These are phyloP conservation scores for Coelopa frigida DNA, from an alignment of 1,140 invertebrate genomes.

Conservation along the genomic window DNA sequence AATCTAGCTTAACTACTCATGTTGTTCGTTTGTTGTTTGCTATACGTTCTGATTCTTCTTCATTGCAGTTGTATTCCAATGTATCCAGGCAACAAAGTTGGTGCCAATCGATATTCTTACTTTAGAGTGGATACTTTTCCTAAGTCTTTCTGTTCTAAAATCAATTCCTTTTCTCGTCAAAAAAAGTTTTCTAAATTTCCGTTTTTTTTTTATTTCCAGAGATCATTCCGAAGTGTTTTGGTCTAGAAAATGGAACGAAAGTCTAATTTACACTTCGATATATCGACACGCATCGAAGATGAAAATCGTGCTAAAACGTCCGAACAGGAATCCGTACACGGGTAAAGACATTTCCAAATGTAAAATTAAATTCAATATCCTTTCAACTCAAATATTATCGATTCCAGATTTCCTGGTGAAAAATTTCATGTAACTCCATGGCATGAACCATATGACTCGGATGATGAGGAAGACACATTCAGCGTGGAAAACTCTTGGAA, in stretches of 20 bases:
- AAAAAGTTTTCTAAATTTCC: too few species aligned
- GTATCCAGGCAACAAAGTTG: conserved; percentile 23
- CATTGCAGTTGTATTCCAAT: conserved; percentile 26
- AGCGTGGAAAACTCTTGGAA: conserved; percentile 33
- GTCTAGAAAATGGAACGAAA: too few species aligned
- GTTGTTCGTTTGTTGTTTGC: conserved; percentile 31
- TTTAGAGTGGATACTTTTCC: conserved; percentile 20
- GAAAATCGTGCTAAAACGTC: too few species aligned
- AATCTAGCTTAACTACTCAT: not conserved
- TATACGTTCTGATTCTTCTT: conserved; percentile 23
- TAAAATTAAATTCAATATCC: too few species aligned
- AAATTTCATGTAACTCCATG: conserved; percentile 6
- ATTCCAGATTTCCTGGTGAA: conserved; percentile 3
- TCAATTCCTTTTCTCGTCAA: conserved; percentile 29
- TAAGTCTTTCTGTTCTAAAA: conserved; percentile 28
- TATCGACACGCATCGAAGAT: too few species aligned
- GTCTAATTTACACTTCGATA: too few species aligned
- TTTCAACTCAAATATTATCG: not conserved
- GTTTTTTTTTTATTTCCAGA: too few species aligned
- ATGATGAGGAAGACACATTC: conserved; percentile 13
- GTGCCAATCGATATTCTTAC: conserved; percentile 28
- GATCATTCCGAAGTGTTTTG: too few species aligned
- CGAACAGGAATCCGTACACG: not conserved
- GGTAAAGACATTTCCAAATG: not conserved
- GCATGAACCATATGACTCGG: conserved; percentile 7